These are phyloP conservation scores for Caenorhabditis sp. DNA, from an alignment of 2,888 invertebrate genomes.

Conservation along the genomic window DNA sequence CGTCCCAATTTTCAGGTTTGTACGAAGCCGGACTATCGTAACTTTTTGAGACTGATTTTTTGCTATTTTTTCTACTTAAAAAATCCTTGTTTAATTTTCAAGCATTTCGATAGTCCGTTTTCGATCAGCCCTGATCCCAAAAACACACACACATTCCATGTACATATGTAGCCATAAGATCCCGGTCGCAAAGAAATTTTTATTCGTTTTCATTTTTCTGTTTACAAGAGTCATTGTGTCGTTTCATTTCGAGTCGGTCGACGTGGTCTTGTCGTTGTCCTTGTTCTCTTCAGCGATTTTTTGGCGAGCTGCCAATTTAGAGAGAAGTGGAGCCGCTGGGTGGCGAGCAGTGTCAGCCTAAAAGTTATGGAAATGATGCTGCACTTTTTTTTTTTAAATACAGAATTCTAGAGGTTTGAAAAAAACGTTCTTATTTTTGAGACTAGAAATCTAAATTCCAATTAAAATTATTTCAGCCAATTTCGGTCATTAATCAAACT, in stretches of 20 bases:
- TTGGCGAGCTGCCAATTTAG: conserved; percentile 46
- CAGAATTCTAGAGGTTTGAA: no score
- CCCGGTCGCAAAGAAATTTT: not conserved
- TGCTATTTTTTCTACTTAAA: no score
- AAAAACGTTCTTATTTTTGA: no score
- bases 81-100: no score
- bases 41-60: no score
- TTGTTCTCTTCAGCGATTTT: conserved; percentile 41
- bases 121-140: not conserved
- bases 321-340: conserved; percentile 46
- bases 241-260: not conserved
- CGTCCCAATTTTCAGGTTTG: no score
- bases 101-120: no score
- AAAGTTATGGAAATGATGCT: not conserved
- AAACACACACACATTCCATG: conserved; percentile 36
- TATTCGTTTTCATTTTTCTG: not conserved
- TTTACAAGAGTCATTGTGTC: no score
- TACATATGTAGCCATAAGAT: conserved; percentile 29
- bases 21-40: no score
- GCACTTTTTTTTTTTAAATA: not conserved
- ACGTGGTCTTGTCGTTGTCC: conserved; percentile 38
- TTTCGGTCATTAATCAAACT: no score
- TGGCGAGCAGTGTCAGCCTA: conserved; percentile 54
- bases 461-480: no score
- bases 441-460: no score